phyloP scores from a whole-genome alignment of 2,797 vertebrate species.

The Eupleurogrammus muticus region DNA sequence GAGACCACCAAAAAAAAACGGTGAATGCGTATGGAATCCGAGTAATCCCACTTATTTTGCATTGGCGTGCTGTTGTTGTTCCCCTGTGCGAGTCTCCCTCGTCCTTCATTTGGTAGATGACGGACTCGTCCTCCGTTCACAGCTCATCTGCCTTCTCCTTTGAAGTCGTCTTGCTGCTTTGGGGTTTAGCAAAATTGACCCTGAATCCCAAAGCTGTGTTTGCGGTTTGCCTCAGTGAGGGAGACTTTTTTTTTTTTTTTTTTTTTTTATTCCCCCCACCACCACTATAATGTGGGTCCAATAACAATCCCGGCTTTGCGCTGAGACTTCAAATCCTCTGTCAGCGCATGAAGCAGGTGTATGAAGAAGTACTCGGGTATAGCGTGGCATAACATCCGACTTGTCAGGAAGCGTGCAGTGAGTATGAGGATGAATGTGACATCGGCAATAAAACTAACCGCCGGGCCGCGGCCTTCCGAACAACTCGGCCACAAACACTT shows the following conservation, averaged over 20 bases:
- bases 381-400: conserved; percentile 17
- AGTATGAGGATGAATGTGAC: conserved; percentile 42
- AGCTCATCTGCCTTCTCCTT: conserved; percentile 41
- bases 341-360: conserved; percentile 14
- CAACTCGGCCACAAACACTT: conserved; percentile 35
- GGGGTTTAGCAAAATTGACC: conserved; percentile 46
- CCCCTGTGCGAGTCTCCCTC: conserved; percentile 5
- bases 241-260: conserved; percentile 17
- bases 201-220: conserved; percentile 28
- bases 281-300: conserved; percentile 11
- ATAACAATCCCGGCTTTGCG: conserved; percentile 15
- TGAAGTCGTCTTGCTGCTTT: conserved; percentile 46
- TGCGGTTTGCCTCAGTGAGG: conserved; percentile 12
- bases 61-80: conserved; percentile 30
- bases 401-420: conserved; percentile 22
- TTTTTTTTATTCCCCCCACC: not conserved
- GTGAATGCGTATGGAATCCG: conserved; percentile 2
- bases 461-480: conserved; percentile 6
- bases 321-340: conserved; percentile 27
- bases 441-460: conserved; percentile 34
- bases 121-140: conserved; percentile 10
- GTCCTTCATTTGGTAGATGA: conserved; percentile 9
- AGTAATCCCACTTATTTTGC: conserved; percentile 23
- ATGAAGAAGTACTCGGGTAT: conserved; percentile 46
- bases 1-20: conserved; percentile 24